A percentile compares a stretch with the other conserved stretches of the same genome.
Conservation (phyloP, 1,140 invertebrate genomes). For the Zaprionus tsacasi region DNA sequence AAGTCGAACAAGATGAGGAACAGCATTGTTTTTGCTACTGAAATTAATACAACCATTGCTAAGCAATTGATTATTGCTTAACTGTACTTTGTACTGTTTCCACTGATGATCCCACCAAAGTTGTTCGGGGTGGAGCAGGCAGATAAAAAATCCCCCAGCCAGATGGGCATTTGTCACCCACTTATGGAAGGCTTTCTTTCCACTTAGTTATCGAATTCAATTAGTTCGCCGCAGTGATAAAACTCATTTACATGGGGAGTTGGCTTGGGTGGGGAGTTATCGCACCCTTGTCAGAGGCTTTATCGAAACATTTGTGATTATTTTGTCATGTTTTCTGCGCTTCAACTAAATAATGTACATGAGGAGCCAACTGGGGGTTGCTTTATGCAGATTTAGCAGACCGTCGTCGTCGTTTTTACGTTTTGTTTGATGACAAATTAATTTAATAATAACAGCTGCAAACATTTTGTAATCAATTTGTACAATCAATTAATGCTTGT, state of each 20-base stretch:
- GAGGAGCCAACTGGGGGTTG: slow-evolving; percentile 35
- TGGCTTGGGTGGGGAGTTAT: slow-evolving; percentile 51
- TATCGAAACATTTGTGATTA: slow-evolving; percentile 78
- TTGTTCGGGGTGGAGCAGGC: not conserved
- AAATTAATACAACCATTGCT: slow-evolving; percentile 67
- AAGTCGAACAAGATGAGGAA: slow-evolving; percentile 43
- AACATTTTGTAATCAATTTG: slow-evolving; percentile 78
- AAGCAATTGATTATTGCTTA: slow-evolving; percentile 77
- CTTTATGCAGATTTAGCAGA: slow-evolving; percentile 72
- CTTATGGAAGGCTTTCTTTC: slow-evolving; percentile 40
- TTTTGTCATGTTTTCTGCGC: slow-evolving; percentile 67
- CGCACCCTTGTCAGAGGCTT: slow-evolving; percentile 46
- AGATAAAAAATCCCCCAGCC: not conserved
- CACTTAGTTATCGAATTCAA: slow-evolving; percentile 66
- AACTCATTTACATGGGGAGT: slow-evolving; percentile 72
- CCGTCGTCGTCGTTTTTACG: slow-evolving; percentile 31
- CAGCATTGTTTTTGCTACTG: slow-evolving; percentile 45
- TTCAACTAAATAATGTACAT: slow-evolving; percentile 38
- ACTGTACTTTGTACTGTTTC: slow-evolving; percentile 70
- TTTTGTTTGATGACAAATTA: slow-evolving; percentile 80
- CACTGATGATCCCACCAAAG: slow-evolving; percentile 59
- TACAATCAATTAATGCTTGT: slow-evolving; percentile 67
- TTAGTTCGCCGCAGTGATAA: slow-evolving; percentile 63
- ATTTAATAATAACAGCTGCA: slow-evolving; percentile 81
- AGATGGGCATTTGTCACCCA: slow-evolving; percentile 36